phyloP scores from a whole-genome alignment of 2,797 vertebrate genomes.

The Neosilurus mollespiculum region DNA sequence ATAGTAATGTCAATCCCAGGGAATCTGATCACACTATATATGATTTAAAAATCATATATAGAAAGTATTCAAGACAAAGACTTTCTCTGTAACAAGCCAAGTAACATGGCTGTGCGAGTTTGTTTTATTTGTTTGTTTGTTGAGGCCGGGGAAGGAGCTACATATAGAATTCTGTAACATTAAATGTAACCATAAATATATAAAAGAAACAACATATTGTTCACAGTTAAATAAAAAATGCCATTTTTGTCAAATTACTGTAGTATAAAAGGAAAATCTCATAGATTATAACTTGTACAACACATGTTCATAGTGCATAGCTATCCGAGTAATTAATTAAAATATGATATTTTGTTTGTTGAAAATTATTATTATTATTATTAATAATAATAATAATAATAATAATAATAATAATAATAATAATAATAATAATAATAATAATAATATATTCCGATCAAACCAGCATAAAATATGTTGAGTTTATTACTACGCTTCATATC shows the following conservation, averaged over 20 bases:
- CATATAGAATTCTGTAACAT: neutral
- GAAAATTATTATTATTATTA: no score
- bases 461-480: neutral
- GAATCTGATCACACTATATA: neutral
- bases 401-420: neutral
- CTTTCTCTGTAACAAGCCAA: neutral
- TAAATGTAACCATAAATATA: neutral
- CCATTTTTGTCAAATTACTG: neutral
- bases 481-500: conserved; percentile 9
- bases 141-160: neutral
- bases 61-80: neutral
- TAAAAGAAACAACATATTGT: neutral
- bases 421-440: no score
- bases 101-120: neutral
- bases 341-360: no score
- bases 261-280: neutral
- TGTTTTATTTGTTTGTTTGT: neutral
- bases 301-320: neutral
- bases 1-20: neutral
- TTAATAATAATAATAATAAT: no score
- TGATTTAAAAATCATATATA: neutral
- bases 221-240: neutral
- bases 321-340: no score
- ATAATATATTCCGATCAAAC: neutral
- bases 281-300: neutral